These are phyloP conservation scores for Anarrhichthys ocellatus DNA, from an alignment of 2,113 vertebrate genomes.

Conservation along the genomic window DNA sequence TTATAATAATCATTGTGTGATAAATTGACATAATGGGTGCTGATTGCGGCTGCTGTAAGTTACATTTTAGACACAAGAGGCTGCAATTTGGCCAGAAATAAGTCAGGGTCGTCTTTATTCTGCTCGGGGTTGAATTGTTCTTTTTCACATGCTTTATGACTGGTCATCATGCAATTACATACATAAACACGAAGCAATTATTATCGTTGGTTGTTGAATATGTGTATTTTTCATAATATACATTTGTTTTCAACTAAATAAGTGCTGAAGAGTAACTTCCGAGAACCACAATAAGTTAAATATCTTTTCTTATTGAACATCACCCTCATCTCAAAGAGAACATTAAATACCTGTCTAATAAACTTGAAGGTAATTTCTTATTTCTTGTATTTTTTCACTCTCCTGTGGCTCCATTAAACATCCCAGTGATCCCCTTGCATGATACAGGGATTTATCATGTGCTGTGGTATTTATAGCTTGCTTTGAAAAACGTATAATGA, in stretches of 20 bases:
- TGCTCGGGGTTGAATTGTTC: neutral
- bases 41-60: conserved; percentile 19
- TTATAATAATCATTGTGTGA: neutral
- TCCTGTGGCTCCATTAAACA: conserved; percentile 27
- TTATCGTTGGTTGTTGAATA: neutral
- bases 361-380: neutral
- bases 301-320: neutral
- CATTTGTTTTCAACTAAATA: neutral
- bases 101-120: neutral
- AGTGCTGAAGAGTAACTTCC: neutral
- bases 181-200: neutral
- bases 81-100: conserved; percentile 61
- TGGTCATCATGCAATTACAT: neutral
- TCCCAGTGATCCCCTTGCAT: neutral
- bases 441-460: neutral
- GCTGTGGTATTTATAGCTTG: conserved; percentile 3
- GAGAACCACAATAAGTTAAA: neutral
- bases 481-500: conserved; percentile 32
- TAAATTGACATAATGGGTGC: neutral
- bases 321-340: neutral
- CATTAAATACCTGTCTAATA: neutral
- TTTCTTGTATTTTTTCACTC: neutral
- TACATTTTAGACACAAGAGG: conserved; percentile 66
- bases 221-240: neutral
- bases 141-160: neutral